Conservation (phyloP, 2,797 vertebrate species). For the Gambusia yucatana region DNA sequence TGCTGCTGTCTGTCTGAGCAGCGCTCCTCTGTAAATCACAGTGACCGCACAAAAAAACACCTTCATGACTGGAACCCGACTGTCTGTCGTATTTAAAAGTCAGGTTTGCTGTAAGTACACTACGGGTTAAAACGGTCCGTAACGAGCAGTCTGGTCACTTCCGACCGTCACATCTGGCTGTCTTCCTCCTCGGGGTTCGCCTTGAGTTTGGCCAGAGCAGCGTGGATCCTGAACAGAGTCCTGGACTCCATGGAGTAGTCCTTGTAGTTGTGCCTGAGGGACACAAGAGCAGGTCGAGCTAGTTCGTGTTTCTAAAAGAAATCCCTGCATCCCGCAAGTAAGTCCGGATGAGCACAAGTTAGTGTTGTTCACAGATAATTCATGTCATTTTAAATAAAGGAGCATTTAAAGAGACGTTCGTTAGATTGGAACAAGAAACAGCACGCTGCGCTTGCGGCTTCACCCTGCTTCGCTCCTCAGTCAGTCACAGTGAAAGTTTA, state of each 20-base stretch:
- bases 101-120: not conserved
- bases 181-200: conserved; percentile 77
- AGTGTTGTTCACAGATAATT: not conserved
- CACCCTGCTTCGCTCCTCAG: too few species aligned
- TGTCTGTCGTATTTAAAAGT: not conserved
- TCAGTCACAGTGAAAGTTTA: too few species aligned
- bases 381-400: too few species aligned
- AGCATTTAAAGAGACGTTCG: too few species aligned
- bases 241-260: conserved; percentile 90
- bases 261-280: conserved; percentile 84
- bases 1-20: not conserved
- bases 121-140: not conserved
- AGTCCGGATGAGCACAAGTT: not conserved
- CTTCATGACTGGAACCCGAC: not conserved
- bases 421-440: too few species aligned
- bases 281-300: not conserved
- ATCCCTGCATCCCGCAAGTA: not conserved
- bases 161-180: conserved; percentile 65
- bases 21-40: too few species aligned
- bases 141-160: not conserved
- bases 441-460: too few species aligned
- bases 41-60: not conserved
- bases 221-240: conserved; percentile 87
- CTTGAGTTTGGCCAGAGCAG: conserved; percentile 86
- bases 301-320: not conserved